These are phyloP conservation scores for Heliconius ethilla DNA, from an alignment of 2,888 invertebrate genomes.

Conservation along the genomic window DNA sequence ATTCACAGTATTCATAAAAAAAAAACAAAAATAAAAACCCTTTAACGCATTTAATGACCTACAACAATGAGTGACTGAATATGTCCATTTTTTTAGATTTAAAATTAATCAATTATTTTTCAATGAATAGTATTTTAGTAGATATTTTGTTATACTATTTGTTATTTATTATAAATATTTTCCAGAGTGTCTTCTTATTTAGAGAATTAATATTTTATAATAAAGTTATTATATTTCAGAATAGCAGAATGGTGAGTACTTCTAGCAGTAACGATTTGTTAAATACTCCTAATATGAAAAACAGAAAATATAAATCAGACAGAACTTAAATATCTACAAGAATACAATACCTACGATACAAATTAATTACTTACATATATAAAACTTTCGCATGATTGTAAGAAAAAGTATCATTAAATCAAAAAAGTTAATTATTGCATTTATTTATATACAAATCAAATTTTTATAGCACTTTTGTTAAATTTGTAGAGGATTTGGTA, in stretches of 20 bases:
- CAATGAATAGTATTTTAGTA: not conserved
- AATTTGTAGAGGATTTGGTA: conserved; percentile 24
- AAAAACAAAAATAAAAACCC: not conserved
- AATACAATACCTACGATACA: not conserved
- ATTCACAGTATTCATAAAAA: not conserved
- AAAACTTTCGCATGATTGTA: conserved; percentile 1
- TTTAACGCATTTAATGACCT: not conserved
- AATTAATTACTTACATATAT: not conserved
- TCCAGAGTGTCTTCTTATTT: not conserved
- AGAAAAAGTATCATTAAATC: not conserved
- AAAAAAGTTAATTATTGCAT: not conserved
- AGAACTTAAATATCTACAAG: not conserved
- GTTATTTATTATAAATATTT: not conserved
- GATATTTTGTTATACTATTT: not conserved
- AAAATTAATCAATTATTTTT: not conserved
- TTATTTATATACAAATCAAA: conserved; percentile 8
- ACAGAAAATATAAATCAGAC: not conserved
- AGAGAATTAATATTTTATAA: not conserved
- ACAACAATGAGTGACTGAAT: not conserved
- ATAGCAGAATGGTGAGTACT: conserved; percentile 12
- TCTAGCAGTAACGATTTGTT: not conserved
- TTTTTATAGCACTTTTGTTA: conserved; percentile 5
- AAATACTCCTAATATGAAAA: not conserved
- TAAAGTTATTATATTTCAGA: conserved; percentile 6
- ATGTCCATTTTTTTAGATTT: not conserved